These are phyloP conservation scores for Limosa lapponica DNA, from an alignment of 2,797 vertebrate species.

Conservation along the genomic window DNA sequence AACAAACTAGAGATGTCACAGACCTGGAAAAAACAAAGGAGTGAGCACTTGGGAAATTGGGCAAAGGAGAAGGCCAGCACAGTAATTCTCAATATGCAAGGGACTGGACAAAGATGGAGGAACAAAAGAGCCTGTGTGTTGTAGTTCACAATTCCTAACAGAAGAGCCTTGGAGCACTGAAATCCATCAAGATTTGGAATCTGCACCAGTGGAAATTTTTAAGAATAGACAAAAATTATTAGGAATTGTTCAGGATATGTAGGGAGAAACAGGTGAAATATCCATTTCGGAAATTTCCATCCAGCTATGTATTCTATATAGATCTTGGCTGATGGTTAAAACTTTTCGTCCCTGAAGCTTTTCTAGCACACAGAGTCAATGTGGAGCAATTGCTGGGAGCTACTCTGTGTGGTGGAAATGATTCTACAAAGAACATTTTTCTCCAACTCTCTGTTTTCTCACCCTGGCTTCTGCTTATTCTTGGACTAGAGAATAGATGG, in stretches of 20 bases:
- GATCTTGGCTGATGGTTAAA: background rate
- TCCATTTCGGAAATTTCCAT: background rate
- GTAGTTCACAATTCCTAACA: background rate
- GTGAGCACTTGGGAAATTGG: background rate
- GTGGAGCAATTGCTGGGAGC: background rate
- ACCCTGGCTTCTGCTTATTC: background rate
- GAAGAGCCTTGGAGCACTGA: background rate
- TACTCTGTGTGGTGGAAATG: background rate
- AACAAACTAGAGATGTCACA: background rate
- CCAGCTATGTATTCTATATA: background rate
- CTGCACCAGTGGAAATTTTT: background rate
- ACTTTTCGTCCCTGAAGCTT: background rate
- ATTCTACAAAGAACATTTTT: background rate
- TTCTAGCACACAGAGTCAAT: background rate
- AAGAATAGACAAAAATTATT: background rate
- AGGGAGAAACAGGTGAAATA: background rate
- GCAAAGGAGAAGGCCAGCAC: background rate
- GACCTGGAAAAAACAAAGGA: background rate
- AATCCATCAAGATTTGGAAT: background rate
- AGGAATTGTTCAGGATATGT: background rate
- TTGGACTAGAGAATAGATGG: background rate
- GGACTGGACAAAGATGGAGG: background rate
- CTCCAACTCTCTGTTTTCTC: background rate
- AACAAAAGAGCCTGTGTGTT: background rate
- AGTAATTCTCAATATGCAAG: background rate